phyloP scores from a whole-genome alignment of 2,113 vertebrate species.

The Isurus oxyrinchus region DNA sequence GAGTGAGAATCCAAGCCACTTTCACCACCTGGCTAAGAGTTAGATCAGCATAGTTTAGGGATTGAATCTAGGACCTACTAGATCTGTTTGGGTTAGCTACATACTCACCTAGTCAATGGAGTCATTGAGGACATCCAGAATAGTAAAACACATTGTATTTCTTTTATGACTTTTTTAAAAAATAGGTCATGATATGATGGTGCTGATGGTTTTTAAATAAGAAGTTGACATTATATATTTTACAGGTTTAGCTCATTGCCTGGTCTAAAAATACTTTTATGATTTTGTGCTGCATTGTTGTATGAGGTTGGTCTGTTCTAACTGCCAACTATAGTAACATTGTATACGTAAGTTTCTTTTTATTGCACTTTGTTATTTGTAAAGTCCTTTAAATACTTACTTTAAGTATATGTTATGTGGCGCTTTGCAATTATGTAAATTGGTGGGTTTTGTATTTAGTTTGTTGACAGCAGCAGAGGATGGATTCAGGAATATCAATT shows the following conservation, averaged over 20 bases:
- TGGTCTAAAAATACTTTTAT: neutral
- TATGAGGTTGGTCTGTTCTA: neutral
- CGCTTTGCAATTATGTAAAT: neutral
- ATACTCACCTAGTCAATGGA: neutral
- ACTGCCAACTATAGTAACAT: neutral
- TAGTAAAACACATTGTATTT: neutral
- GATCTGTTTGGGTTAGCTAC: neutral
- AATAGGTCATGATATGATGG: neutral
- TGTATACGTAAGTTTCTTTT: neutral
- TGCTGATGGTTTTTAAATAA: neutral
- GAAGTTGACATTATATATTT: neutral
- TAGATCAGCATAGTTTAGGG: neutral
- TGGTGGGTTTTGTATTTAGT: neutral
- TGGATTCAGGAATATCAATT: neutral
- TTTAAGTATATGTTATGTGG: neutral
- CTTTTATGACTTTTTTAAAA: neutral
- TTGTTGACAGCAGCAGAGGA: constrained; percentile 2
- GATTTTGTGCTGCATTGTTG: neutral
- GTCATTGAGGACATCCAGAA: neutral
- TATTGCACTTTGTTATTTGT: constrained; percentile 22
- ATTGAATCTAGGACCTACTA: too few species aligned
- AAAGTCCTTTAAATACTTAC: neutral
- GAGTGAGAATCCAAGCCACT: neutral
- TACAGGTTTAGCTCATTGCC: neutral
- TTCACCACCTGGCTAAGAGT: neutral